These are phyloP conservation scores for Brachionus asplanchnoidis DNA, from an alignment of 1,140 invertebrate genomes.

Conservation along the genomic window DNA sequence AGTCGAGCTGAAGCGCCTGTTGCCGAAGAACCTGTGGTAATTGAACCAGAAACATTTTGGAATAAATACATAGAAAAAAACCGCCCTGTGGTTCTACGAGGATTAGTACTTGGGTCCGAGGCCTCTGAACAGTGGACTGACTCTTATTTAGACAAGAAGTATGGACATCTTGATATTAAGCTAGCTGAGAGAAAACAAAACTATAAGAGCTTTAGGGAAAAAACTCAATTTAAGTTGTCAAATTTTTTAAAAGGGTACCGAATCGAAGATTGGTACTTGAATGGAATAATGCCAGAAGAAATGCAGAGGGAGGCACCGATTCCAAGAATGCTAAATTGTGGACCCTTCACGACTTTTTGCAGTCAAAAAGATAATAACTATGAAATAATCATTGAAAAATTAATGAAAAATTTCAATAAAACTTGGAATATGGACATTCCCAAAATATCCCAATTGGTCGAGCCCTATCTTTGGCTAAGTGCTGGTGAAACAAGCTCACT, in stretches of 20 bases:
- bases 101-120: conserved; percentile 16
- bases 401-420: not conserved
- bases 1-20: conserved; percentile 23
- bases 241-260: conserved; percentile 53
- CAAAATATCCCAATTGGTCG: conserved; percentile 47
- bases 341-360: not conserved
- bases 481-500: conserved; percentile 52
- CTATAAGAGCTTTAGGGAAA: not conserved
- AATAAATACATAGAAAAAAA: not conserved
- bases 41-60: conserved; percentile 19
- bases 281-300: conserved; percentile 48
- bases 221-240: conserved; percentile 45
- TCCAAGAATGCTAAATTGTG: not conserved
- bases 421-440: conserved; percentile 46
- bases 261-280: conserved; percentile 55
- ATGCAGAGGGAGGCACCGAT: conserved; percentile 50
- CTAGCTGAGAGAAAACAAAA: conserved; percentile 20
- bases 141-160: not conserved
- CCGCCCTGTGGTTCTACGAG: not conserved
- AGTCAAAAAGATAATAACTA: not conserved
- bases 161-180: conserved; percentile 15
- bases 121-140: conserved; percentile 14
- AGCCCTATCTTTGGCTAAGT: conserved; percentile 55
- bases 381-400: not conserved
- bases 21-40: not conserved